A percentile compares a stretch with the other conserved stretches of the same genome.
Conservation (phyloP, 1,140 invertebrate species). For the Brachionus manjavacas region DNA sequence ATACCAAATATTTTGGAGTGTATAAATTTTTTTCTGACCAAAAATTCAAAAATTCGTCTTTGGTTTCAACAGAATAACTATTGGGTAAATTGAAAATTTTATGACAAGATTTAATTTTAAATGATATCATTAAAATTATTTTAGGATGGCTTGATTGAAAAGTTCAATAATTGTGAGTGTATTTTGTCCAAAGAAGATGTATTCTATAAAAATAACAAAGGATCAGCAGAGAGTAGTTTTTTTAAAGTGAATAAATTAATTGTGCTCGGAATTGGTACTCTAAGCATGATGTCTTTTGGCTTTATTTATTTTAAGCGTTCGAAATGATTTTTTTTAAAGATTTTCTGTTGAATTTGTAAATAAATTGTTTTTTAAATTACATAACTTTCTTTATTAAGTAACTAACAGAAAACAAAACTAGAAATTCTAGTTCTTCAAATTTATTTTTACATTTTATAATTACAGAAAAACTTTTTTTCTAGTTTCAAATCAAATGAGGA, state of each 20-base stretch:
- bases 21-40: not conserved
- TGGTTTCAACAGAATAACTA: constrained; percentile 26
- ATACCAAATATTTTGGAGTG: not conserved
- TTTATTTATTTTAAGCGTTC: not conserved
- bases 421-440: too few relatives aligned
- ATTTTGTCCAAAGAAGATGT: not conserved
- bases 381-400: not conserved
- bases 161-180: not conserved
- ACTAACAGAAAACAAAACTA: not conserved
- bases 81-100: not conserved
- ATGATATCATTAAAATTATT: not conserved
- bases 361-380: not conserved
- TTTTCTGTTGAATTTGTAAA: not conserved
- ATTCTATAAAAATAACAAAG: not conserved
- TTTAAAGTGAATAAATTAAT: not conserved
- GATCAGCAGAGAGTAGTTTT: not conserved
- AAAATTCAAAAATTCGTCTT: not conserved
- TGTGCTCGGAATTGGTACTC: not conserved
- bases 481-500: too few relatives aligned
- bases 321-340: not conserved
- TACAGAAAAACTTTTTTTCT: too few relatives aligned
- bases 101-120: not conserved
- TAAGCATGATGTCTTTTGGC: not conserved
- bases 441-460: too few relatives aligned
- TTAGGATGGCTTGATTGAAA: not conserved